phyloP scores from a whole-genome alignment of 2,888 invertebrate species.

The Macrophya alboannulata region DNA sequence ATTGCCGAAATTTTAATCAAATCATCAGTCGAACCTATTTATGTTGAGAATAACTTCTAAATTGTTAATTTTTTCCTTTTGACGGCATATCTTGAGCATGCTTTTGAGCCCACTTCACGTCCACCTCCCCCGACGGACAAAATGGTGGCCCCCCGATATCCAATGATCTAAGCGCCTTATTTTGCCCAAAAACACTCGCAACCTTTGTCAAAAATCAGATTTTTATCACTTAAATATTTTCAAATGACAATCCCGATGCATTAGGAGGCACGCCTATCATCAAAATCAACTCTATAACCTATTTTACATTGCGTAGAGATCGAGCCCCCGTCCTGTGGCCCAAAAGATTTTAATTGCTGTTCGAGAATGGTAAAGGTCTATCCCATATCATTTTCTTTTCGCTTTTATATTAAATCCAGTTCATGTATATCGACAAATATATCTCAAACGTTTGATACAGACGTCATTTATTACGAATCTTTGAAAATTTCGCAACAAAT shows the following conservation, averaged over 20 bases:
- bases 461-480: conserved; percentile 38
- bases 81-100: conserved; percentile 77
- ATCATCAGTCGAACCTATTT: neutral
- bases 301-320: conserved; percentile 69
- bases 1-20: conserved; percentile 57
- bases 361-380: conserved; percentile 67
- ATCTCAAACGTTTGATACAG: conserved; percentile 1
- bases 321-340: conserved; percentile 69
- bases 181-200: conserved; percentile 69
- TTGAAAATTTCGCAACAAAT: conserved; percentile 66
- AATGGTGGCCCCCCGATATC: conserved; percentile 79
- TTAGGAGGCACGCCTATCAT: conserved; percentile 40
- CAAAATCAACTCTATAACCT: conserved; percentile 72
- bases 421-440: conserved; percentile 49
- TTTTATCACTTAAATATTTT: conserved; percentile 58
- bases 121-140: conserved; percentile 80
- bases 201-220: conserved; percentile 60
- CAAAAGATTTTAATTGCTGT: conserved; percentile 73
- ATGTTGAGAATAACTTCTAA: conserved; percentile 62
- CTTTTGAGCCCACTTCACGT: conserved; percentile 77
- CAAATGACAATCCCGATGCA: conserved; percentile 60
- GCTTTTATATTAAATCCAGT: conserved; percentile 25
- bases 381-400: conserved; percentile 59
- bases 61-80: conserved; percentile 69
- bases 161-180: conserved; percentile 74